These are phyloP conservation scores for Pagrus major DNA, from an alignment of 2,113 vertebrate species.

Conservation along the genomic window DNA sequence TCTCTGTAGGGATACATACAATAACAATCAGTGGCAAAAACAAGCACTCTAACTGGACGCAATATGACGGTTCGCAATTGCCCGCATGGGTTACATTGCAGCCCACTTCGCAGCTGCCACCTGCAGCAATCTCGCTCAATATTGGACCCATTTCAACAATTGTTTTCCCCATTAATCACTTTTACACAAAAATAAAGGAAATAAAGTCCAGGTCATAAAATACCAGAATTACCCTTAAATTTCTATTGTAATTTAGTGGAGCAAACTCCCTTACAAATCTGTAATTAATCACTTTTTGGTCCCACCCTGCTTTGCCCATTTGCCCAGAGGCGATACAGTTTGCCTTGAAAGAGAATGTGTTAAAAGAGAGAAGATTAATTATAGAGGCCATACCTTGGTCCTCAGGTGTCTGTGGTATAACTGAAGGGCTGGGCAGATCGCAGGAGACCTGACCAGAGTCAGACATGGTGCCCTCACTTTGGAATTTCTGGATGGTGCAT, in stretches of 20 bases:
- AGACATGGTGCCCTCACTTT: slow-evolving; percentile 65
- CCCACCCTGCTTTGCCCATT: background rate
- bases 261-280: background rate
- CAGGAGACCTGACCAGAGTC: slow-evolving; percentile 79
- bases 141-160: too few relatives aligned
- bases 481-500: slow-evolving; percentile 64
- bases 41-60: too few relatives aligned
- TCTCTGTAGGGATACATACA: too few relatives aligned
- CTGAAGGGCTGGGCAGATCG: slow-evolving; percentile 64
- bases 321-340: background rate
- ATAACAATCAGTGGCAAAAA: too few relatives aligned
- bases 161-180: too few relatives aligned
- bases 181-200: too few relatives aligned
- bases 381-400: slow-evolving; percentile 68
- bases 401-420: slow-evolving; percentile 75
- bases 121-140: too few relatives aligned
- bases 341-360: background rate
- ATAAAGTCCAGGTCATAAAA: too few relatives aligned
- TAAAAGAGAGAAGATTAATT: background rate
- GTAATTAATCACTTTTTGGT: background rate
- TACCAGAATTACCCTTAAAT: too few relatives aligned
- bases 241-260: background rate
- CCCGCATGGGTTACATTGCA: too few relatives aligned
- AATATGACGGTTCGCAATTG: too few relatives aligned
- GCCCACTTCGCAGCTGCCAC: too few relatives aligned